These are phyloP conservation scores for Germaria angustata DNA, from an alignment of 2,888 invertebrate genomes.

Conservation along the genomic window DNA sequence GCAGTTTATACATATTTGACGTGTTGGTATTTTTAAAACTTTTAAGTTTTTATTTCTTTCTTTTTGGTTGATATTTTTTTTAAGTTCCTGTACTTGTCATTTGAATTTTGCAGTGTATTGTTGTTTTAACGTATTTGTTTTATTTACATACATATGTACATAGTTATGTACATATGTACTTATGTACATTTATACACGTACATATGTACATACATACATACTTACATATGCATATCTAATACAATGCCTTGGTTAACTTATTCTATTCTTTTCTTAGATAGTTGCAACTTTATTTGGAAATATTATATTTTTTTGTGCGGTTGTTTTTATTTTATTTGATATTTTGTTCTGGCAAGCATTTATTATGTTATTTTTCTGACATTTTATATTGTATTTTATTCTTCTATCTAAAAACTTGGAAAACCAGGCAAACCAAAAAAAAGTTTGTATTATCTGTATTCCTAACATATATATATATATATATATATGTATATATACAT, in stretches of 20 bases:
- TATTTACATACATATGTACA: neutral
- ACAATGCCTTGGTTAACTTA: slow-evolving; percentile 42
- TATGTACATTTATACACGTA: neutral
- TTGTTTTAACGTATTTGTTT: slow-evolving; percentile 14
- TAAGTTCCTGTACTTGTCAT: neutral
- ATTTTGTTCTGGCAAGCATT: neutral
- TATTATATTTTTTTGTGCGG: neutral
- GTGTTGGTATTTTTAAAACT: slow-evolving; percentile 43
- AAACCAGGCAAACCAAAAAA: no score
- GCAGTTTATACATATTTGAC: slow-evolving; percentile 26
- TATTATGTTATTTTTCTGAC: slow-evolving; percentile 35
- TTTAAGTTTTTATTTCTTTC: slow-evolving; percentile 55
- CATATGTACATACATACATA: neutral
- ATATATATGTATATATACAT: no score
- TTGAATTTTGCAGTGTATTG: neutral
- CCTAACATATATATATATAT: no score
- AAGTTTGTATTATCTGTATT: no score
- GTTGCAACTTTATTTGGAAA: slow-evolving; percentile 12
- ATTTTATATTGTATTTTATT: slow-evolving; percentile 39
- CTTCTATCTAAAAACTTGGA: no score
- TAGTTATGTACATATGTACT: neutral
- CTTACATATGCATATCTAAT: slow-evolving; percentile 18
- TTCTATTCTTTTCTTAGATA: neutral
- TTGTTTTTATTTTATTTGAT: neutral
- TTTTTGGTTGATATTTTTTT: slow-evolving; percentile 33